Percentiles rank a stretch among this genome's conserved stretches.
phyloP scores from a whole-genome alignment of 2,113 vertebrate species.

The Morone saxatilis region DNA sequence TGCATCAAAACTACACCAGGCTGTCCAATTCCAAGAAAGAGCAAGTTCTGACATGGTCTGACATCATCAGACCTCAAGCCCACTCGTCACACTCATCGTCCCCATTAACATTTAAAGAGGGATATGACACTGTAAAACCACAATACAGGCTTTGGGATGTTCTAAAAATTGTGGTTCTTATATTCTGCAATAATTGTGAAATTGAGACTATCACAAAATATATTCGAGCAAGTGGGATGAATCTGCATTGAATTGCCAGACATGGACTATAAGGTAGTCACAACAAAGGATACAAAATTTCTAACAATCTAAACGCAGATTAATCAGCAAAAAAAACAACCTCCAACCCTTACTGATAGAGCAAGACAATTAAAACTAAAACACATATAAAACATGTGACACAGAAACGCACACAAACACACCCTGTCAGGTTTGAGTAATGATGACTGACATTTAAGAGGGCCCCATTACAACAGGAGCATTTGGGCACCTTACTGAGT shows the following conservation, averaged over 20 bases:
- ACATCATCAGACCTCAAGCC: neutral
- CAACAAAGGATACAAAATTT: slow-evolving; percentile 22
- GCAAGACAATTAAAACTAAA: neutral
- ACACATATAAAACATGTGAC: neutral
- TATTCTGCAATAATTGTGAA: slow-evolving; percentile 5
- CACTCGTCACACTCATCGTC: neutral
- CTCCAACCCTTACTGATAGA: neutral
- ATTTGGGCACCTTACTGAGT: slow-evolving; percentile 20
- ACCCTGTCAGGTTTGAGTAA: neutral
- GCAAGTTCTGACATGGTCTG: slow-evolving; percentile 3
- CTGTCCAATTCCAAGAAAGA: neutral
- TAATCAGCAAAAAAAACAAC: neutral
- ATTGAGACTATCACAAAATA: neutral
- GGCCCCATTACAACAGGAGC: slow-evolving; percentile 2
- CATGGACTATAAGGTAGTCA: slow-evolving; percentile 22
- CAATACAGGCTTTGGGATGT: neutral
- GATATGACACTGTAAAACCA: slow-evolving; percentile 18
- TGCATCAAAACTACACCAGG: slow-evolving; percentile 1
- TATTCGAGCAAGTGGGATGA: slow-evolving; percentile 11
- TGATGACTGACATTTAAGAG: slow-evolving; percentile 19
- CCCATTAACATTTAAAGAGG: slow-evolving; percentile 5
- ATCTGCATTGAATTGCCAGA: slow-evolving; percentile 20
- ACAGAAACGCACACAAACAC: neutral
- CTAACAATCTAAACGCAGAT: no score
- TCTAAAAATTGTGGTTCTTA: neutral